Conservation (phyloP, 1,140 invertebrate genomes). For the Drosophila kikkawai region DNA sequence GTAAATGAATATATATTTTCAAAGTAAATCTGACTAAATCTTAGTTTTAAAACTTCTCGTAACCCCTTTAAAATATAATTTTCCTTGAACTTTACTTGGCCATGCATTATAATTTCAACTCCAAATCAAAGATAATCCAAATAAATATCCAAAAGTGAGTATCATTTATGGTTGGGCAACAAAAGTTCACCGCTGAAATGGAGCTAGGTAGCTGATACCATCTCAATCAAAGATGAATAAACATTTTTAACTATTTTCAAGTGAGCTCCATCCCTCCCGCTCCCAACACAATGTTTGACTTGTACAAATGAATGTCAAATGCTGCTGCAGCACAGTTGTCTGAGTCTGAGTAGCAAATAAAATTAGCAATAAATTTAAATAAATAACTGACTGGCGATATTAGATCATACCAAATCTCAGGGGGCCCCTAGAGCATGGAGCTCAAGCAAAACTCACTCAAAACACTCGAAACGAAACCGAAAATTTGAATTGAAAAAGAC, state of each 20-base stretch:
- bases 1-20: neutral
- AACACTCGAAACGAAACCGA: slow-evolving; percentile 73
- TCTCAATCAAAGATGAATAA: slow-evolving; percentile 51
- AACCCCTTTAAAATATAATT: neutral
- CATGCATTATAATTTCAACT: slow-evolving; percentile 27
- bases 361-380: slow-evolving; percentile 83
- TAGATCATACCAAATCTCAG: slow-evolving; percentile 79
- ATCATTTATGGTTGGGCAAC: slow-evolving; percentile 10
- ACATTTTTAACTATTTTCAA: slow-evolving; percentile 44
- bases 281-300: slow-evolving; percentile 56
- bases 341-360: slow-evolving; percentile 60
- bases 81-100: slow-evolving; percentile 43
- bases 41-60: neutral
- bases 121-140: slow-evolving; percentile 36
- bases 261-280: slow-evolving; percentile 17
- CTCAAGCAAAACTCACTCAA: slow-evolving; percentile 12
- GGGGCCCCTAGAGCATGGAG: slow-evolving; percentile 6
- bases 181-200: slow-evolving; percentile 38
- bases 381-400: slow-evolving; percentile 79
- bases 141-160: slow-evolving; percentile 25
- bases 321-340: slow-evolving; percentile 18
- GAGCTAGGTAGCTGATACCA: slow-evolving; percentile 33
- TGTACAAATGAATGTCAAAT: slow-evolving; percentile 80
- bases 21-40: neutral
- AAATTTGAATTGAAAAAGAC: slow-evolving; percentile 61